These are phyloP conservation scores for Hypolimnas misippus DNA, from an alignment of 2,888 invertebrate genomes.

Conservation along the genomic window DNA sequence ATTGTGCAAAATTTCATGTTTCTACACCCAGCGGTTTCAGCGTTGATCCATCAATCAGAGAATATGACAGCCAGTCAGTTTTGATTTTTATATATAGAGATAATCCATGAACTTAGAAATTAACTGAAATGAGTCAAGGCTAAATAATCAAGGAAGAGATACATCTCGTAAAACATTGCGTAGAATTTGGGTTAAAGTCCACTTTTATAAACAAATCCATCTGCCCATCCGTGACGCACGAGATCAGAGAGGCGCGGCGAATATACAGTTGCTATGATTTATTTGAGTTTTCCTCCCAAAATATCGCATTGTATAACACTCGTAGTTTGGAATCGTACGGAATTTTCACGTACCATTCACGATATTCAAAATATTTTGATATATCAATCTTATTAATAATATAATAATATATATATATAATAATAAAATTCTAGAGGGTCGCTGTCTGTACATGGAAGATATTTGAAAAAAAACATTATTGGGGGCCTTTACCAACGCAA, in stretches of 20 bases:
- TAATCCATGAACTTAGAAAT: not conserved
- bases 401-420: too few relatives aligned
- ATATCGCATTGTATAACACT: slow-evolving; percentile 41
- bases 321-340: slow-evolving; percentile 26
- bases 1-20: too few relatives aligned
- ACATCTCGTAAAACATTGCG: too few relatives aligned
- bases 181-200: slow-evolving; percentile 8
- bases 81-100: not conserved
- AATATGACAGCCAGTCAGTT: too few relatives aligned
- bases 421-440: too few relatives aligned
- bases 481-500: too few relatives aligned
- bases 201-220: slow-evolving; percentile 3
- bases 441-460: too few relatives aligned
- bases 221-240: slow-evolving; percentile 35
- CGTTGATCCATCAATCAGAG: too few relatives aligned
- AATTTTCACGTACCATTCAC: slow-evolving; percentile 26
- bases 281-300: slow-evolving; percentile 39
- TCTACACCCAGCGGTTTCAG: too few relatives aligned
- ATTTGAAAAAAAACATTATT: too few relatives aligned
- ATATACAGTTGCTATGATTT: slow-evolving; percentile 40
- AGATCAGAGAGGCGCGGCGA: slow-evolving; percentile 33
- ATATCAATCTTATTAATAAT: too few relatives aligned
- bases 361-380: not conserved
- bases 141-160: not conserved
- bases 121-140: not conserved